Evolutionary conservation across 2,113 vertebrate genomes (phyloP).

Genomic region (Cottus gobio): DNA sequence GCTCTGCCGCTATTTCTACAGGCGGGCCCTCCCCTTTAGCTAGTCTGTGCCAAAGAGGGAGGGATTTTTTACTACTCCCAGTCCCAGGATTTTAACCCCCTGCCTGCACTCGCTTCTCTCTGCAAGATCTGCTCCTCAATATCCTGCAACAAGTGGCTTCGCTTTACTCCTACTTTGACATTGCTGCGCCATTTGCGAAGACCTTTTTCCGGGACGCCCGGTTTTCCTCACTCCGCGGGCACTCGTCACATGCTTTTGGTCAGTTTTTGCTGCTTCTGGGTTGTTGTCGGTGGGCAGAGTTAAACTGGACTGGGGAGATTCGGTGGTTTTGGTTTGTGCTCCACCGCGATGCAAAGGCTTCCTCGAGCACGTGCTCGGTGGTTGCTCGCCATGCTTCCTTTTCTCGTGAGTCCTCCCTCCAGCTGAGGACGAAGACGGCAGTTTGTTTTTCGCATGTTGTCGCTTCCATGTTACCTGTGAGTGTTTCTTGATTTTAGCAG

Average conservation of each 20-base stretch:
- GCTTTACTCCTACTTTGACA: constrained; percentile 51
- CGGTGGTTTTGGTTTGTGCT: constrained; percentile 23
- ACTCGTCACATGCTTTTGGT: background rate
- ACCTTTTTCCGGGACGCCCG: constrained; percentile 21
- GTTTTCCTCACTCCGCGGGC: background rate
- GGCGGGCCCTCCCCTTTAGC: constrained; percentile 89
- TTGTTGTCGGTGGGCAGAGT: constrained; percentile 23
- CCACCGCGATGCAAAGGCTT: constrained; percentile 10
- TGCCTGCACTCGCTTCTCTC: constrained; percentile 75
- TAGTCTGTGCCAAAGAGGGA: constrained; percentile 88
- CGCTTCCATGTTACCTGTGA: constrained; percentile 37
- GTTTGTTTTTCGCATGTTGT: constrained; percentile 38
- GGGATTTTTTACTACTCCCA: constrained; percentile 85
- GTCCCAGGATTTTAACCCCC: constrained; percentile 86
- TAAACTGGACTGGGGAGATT: constrained; percentile 38
- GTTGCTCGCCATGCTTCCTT: constrained; percentile 51
- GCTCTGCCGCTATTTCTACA: constrained; percentile 88
- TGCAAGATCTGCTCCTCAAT: constrained; percentile 67
- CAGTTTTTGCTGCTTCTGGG: constrained; percentile 20
- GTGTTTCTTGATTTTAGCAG: constrained; percentile 51
- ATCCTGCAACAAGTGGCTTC: constrained; percentile 79
- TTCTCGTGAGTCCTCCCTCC: constrained; percentile 23
- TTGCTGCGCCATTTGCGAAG: constrained; percentile 51
- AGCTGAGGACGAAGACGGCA: constrained; percentile 59
- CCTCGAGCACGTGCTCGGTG: constrained; percentile 47